Evolutionary conservation across 2,113 vertebrate genomes (phyloP).

Genomic region (Axis porcinus): DNA sequence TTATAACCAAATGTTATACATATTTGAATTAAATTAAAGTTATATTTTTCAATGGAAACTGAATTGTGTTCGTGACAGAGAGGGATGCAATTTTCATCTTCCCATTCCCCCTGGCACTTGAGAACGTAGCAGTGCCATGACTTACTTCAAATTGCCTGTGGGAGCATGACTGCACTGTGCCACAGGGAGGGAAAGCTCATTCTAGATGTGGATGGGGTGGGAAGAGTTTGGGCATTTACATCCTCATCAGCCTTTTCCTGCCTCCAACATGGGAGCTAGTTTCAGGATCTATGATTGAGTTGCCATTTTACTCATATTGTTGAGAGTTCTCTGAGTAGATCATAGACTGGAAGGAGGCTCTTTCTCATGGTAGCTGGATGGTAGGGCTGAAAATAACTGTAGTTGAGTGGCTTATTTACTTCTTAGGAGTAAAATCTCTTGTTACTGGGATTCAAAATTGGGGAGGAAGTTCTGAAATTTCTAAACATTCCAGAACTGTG

Average conservation of each 20-base stretch:
- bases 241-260: background rate
- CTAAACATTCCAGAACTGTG: background rate
- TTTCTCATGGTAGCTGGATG: background rate
- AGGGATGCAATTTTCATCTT: background rate
- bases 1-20: background rate
- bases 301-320: background rate
- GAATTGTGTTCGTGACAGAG: background rate
- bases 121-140: background rate
- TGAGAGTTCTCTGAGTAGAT: background rate
- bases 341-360: background rate
- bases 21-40: background rate
- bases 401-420: background rate
- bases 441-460: too few relatives aligned
- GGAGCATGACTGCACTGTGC: background rate
- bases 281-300: background rate
- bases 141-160: background rate
- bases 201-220: background rate
- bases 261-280: background rate
- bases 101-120: background rate
- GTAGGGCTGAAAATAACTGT: background rate
- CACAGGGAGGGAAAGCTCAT: background rate
- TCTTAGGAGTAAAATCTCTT: background rate
- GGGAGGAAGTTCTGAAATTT: background rate
- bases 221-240: background rate
- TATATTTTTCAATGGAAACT: background rate